These are phyloP conservation scores for Xanthorhoe designata DNA, from an alignment of 2,888 invertebrate genomes.

Conservation along the genomic window DNA sequence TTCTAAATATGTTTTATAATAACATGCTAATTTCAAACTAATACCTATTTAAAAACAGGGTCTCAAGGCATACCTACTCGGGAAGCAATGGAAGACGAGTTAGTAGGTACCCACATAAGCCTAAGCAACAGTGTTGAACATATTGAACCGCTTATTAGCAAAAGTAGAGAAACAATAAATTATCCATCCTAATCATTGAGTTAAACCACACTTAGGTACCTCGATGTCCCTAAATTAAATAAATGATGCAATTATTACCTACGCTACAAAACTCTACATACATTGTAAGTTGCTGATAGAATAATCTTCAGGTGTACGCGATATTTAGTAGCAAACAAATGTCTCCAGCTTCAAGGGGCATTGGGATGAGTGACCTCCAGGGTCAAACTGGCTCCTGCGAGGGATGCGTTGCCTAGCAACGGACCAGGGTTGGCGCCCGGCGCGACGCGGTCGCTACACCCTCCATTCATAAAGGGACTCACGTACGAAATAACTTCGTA, in stretches of 20 bases:
- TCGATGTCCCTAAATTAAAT: too few species aligned
- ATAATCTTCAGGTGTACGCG: conserved; percentile 13
- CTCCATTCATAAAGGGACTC: conserved; percentile 60
- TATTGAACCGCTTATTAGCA: neutral
- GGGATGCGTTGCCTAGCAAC: conserved; percentile 72
- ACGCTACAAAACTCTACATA: neutral
- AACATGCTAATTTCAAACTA: neutral
- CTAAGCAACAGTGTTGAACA: neutral
- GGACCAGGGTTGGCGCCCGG: conserved; percentile 47
- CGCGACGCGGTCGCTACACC: conserved; percentile 45
- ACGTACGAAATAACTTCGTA: conserved; percentile 48
- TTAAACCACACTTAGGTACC: too few species aligned
- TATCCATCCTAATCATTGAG: too few species aligned
- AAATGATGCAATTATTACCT: neutral
- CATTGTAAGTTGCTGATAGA: neutral
- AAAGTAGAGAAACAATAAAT: neutral
- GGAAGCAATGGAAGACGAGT: too few species aligned
- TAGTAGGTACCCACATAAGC: neutral
- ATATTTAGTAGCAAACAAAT: conserved; percentile 45
- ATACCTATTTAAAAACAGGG: neutral
- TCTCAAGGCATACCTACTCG: too few species aligned
- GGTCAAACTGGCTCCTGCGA: conserved; percentile 58
- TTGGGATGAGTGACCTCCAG: conserved; percentile 63
- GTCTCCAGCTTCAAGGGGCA: conserved; percentile 44
- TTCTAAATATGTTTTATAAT: too few species aligned